These are phyloP conservation scores for Drosophila setifemur DNA, from an alignment of 1,140 invertebrate species.

Conservation along the genomic window DNA sequence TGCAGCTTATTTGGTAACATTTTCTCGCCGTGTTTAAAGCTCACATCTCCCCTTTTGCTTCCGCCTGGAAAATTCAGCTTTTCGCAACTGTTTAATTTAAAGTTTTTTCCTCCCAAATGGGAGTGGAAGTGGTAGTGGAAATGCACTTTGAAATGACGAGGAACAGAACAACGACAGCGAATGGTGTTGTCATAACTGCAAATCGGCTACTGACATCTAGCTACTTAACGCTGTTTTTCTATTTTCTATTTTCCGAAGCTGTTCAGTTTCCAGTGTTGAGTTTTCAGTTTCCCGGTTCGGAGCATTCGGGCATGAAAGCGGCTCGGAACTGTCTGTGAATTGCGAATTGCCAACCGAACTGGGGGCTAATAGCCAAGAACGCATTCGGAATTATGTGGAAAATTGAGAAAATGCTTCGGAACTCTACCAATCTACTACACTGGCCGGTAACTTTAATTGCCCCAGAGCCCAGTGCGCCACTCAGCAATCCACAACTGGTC, in stretches of 20 bases:
- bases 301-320: slow-evolving; percentile 48
- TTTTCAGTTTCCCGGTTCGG: neutral
- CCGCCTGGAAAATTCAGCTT: neutral
- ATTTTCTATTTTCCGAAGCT: neutral
- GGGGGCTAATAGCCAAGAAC: slow-evolving; percentile 19
- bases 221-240: slow-evolving; percentile 37
- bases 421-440: slow-evolving; percentile 7
- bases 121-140: no score
- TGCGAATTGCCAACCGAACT: neutral
- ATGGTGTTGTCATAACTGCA: slow-evolving; percentile 58
- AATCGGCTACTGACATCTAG: slow-evolving; percentile 60
- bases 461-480: slow-evolving; percentile 5
- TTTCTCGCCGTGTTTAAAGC: slow-evolving; percentile 4
- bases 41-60: slow-evolving; percentile 15
- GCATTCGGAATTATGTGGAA: slow-evolving; percentile 44
- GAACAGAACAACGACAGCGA: neutral
- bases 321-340: slow-evolving; percentile 56
- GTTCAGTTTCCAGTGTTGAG: neutral
- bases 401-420: slow-evolving; percentile 41
- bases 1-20: slow-evolving; percentile 10
- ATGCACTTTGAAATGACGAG: slow-evolving; percentile 6
- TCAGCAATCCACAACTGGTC: slow-evolving; percentile 51
- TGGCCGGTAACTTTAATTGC: slow-evolving; percentile 64
- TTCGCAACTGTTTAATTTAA: slow-evolving; percentile 51
- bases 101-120: slow-evolving; percentile 26